These are phyloP conservation scores for Macaca fascicularis DNA, from an alignment of 2,113 vertebrate species.

Conservation along the genomic window DNA sequence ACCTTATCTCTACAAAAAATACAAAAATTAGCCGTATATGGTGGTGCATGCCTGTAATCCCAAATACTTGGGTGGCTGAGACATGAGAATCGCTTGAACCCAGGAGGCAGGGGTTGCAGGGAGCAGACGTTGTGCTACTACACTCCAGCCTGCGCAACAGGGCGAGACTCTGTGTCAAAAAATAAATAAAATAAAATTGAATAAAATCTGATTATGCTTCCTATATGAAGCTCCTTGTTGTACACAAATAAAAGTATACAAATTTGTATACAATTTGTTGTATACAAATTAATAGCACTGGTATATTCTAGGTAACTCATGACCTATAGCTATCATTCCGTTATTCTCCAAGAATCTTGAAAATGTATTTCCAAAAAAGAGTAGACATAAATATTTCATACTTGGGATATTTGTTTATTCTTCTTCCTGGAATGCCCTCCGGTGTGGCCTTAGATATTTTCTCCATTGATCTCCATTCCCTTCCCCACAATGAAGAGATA, in stretches of 20 bases:
- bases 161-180: too few relatives aligned
- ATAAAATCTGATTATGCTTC: slow-evolving; percentile 19
- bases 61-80: too few relatives aligned
- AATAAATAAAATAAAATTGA: too few relatives aligned
- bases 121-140: too few relatives aligned
- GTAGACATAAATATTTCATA: slow-evolving; percentile 9
- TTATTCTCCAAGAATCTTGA: neutral
- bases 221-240: neutral
- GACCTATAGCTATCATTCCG: neutral
- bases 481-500: neutral
- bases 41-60: too few relatives aligned
- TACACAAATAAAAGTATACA: neutral
- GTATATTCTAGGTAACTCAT: neutral
- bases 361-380: neutral
- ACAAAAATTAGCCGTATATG: too few relatives aligned
- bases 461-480: neutral
- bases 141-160: too few relatives aligned
- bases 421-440: neutral
- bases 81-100: too few relatives aligned
- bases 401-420: neutral
- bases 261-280: neutral
- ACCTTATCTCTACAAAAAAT: too few relatives aligned
- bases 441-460: neutral
- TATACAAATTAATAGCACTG: neutral
- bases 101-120: too few relatives aligned